Evolutionary conservation across 2,113 vertebrate genomes (phyloP).

Genomic region (Rhinolophus sinicus): DNA sequence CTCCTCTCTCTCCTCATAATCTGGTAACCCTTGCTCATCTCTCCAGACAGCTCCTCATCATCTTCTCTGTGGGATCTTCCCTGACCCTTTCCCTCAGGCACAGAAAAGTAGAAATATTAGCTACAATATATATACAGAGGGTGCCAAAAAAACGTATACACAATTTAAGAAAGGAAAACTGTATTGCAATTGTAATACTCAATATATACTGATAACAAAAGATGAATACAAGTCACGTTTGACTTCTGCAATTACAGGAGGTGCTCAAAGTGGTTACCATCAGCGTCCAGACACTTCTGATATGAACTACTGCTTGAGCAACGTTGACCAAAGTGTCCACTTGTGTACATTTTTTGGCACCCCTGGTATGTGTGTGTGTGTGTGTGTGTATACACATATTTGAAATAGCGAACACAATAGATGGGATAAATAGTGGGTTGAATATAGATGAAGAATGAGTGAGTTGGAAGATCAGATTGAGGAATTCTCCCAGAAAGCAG

Average conservation of each 20-base stretch:
- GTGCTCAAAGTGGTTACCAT: too few relatives aligned
- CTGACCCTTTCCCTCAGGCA: neutral
- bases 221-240: too few relatives aligned
- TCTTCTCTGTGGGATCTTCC: neutral
- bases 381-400: neutral
- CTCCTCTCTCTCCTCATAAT: neutral
- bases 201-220: too few relatives aligned
- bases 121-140: neutral
- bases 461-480: neutral
- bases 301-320: too few relatives aligned
- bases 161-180: too few relatives aligned
- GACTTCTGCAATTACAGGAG: too few relatives aligned
- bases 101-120: slow-evolving; percentile 18
- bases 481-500: neutral
- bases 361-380: too few relatives aligned
- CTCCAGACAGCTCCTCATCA: neutral
- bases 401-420: slow-evolving; percentile 6
- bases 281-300: too few relatives aligned
- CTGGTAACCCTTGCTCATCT: neutral
- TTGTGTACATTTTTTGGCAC: too few relatives aligned
- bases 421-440: neutral
- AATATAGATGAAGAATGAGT: neutral
- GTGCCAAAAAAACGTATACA: too few relatives aligned
- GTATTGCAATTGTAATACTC: too few relatives aligned
- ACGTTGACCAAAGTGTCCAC: too few relatives aligned